Evolutionary conservation across 2,113 vertebrate species (phyloP).

Genomic region (Pterocles orientalis): DNA sequence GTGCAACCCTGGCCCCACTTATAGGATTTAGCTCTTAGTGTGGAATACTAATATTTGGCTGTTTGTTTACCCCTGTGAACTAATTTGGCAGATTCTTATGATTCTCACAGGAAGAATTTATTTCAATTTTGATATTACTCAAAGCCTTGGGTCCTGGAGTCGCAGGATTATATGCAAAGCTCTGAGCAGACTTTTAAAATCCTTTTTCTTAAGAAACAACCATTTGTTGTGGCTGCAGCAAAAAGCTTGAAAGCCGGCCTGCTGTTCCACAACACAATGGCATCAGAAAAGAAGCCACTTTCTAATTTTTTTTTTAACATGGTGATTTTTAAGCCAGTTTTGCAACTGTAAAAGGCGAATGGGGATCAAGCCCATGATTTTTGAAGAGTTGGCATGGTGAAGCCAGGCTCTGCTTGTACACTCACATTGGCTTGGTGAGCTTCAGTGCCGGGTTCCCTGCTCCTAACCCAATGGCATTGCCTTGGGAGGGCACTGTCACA

Average conservation of each 20-base stretch:
- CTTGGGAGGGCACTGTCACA: background rate
- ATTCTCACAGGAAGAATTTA: constrained; percentile 70
- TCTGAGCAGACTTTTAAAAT: constrained; percentile 65
- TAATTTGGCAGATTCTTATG: constrained; percentile 66
- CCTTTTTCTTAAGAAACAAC: constrained; percentile 66
- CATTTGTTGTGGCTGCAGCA: constrained; percentile 54
- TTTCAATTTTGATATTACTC: constrained; percentile 71
- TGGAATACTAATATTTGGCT: constrained; percentile 71
- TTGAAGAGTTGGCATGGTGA: background rate
- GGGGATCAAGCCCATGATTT: constrained; percentile 43
- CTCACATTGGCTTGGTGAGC: background rate
- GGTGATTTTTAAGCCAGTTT: constrained; percentile 58
- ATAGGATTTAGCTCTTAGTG: constrained; percentile 69
- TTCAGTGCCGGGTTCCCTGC: background rate
- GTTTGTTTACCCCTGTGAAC: constrained; percentile 71
- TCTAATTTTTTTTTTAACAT: constrained; percentile 40
- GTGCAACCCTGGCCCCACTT: constrained; percentile 67
- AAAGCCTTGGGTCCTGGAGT: constrained; percentile 65
- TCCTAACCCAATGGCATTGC: background rate
- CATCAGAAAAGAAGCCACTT: constrained; percentile 45
- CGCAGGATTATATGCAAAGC: constrained; percentile 67
- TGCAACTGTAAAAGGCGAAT: constrained; percentile 32
- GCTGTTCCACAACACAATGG: constrained; percentile 56
- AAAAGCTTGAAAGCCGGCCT: constrained; percentile 59
- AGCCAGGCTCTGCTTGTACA: background rate